A percentile compares a stretch with the other conserved stretches of the same genome.
phyloP scores from a whole-genome alignment of 2,888 invertebrate species.

The Cinara cedri region DNA sequence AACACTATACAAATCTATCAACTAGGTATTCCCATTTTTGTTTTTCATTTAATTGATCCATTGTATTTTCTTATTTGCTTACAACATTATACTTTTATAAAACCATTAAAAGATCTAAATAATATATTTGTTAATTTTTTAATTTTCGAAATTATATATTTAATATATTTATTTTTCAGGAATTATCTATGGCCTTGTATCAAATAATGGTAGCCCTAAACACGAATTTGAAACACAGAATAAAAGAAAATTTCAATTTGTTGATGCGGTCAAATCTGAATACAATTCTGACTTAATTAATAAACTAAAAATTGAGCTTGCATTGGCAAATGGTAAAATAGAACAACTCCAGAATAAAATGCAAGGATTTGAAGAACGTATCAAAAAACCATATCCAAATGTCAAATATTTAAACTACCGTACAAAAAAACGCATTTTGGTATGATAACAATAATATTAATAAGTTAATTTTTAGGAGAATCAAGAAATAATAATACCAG shows the following conservation, averaged over 20 bases:
- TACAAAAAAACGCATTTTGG: conserved; percentile 88
- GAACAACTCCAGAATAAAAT: conserved; percentile 76
- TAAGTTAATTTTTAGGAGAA: background rate
- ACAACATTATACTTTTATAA: too few relatives aligned
- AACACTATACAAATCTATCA: background rate
- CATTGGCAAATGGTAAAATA: conserved; percentile 71
- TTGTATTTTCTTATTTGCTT: too few relatives aligned
- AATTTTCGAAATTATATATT: background rate
- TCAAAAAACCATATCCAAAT: conserved; percentile 83
- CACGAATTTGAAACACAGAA: conserved; percentile 1
- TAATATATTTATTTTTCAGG: conserved; percentile 20
- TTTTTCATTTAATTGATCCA: too few relatives aligned
- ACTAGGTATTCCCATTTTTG: too few relatives aligned
- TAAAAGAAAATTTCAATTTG: conserved; percentile 1
- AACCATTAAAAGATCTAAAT: too few relatives aligned
- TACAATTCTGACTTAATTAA: conserved; percentile 16
- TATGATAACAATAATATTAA: conserved; percentile 63
- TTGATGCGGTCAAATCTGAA: background rate
- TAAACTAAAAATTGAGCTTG: conserved; percentile 62
- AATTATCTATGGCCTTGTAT: conserved; percentile 22
- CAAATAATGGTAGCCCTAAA: conserved; percentile 16
- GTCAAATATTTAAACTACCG: conserved; percentile 92
- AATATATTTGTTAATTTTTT: background rate
- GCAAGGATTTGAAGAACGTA: conserved; percentile 70
- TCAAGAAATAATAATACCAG: too few relatives aligned